Evolutionary conservation across 2,113 vertebrate species (phyloP).

Genomic region (Sarotherodon lohbergeri): DNA sequence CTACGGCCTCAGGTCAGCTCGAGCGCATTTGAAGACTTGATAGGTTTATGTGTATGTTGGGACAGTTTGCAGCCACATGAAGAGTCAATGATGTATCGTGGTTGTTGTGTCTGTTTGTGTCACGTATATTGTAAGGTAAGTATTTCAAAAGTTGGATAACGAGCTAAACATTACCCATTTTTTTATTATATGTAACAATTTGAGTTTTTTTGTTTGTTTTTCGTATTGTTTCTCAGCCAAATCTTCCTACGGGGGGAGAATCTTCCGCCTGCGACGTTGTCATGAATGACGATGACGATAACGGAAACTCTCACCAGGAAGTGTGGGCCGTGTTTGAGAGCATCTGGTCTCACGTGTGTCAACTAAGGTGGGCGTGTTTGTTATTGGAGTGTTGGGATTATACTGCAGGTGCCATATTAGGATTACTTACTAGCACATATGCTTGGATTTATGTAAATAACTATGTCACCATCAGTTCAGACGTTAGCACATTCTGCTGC

Average conservation of each 20-base stretch:
- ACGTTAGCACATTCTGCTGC: neutral
- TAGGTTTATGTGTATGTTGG: neutral
- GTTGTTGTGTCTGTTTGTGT: neutral
- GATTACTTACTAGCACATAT: neutral
- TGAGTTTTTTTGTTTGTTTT: neutral
- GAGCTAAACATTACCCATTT: neutral
- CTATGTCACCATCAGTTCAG: neutral
- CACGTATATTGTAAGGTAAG: neutral
- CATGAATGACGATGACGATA: slow-evolving; percentile 47
- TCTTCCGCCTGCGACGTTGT: slow-evolving; percentile 56
- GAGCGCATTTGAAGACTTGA: neutral
- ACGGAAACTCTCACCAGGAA: slow-evolving; percentile 70
- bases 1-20: slow-evolving; percentile 69
- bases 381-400: neutral
- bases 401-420: neutral
- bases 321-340: slow-evolving; percentile 86
- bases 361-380: slow-evolving; percentile 75
- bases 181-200: neutral
- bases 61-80: neutral
- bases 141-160: neutral
- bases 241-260: neutral
- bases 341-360: slow-evolving; percentile 81
- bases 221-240: neutral
- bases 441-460: neutral
- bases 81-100: neutral